phyloP scores from a whole-genome alignment of 2,113 vertebrate species.

The Clarias magur region DNA sequence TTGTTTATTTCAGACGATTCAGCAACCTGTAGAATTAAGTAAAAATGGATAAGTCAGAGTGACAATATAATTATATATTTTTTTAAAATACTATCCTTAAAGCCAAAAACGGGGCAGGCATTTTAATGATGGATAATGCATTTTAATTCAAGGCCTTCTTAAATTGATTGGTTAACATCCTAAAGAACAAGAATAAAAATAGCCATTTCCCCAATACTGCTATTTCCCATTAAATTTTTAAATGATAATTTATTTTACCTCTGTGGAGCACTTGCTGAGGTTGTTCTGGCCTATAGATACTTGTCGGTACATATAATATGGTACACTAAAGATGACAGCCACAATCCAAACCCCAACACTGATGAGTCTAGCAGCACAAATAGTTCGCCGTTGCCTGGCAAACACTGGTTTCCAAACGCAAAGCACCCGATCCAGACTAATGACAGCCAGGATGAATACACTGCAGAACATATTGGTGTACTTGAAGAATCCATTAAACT shows the following conservation, averaged over 20 bases:
- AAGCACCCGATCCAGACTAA: constrained; percentile 76
- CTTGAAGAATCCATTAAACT: constrained; percentile 76
- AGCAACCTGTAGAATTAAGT: constrained; percentile 45
- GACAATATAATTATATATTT: not conserved
- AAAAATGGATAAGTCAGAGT: not conserved
- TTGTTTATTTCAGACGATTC: not conserved
- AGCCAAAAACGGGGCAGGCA: not conserved
- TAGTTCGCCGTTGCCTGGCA: constrained; percentile 58
- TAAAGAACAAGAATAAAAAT: too few relatives aligned
- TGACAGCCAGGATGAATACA: constrained; percentile 74
- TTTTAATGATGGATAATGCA: too few relatives aligned
- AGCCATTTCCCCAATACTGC: too few relatives aligned
- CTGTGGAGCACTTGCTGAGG: constrained; percentile 65
- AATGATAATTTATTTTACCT: constrained; percentile 27
- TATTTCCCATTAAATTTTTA: not conserved
- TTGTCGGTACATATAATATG: constrained; percentile 66
- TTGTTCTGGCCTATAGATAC: constrained; percentile 61
- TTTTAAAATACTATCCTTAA: not conserved
- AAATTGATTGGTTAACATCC: not conserved
- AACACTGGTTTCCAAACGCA: constrained; percentile 72
- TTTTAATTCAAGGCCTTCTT: not conserved
- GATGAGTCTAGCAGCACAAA: constrained; percentile 55
- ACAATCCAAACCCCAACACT: constrained; percentile 60
- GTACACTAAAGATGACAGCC: constrained; percentile 63
- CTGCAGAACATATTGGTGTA: constrained; percentile 79